Evolutionary conservation across 2,888 invertebrate species (phyloP), one percentile per base, ranked within the genome.

Genomic region (Drosophila algonquin): DNA sequence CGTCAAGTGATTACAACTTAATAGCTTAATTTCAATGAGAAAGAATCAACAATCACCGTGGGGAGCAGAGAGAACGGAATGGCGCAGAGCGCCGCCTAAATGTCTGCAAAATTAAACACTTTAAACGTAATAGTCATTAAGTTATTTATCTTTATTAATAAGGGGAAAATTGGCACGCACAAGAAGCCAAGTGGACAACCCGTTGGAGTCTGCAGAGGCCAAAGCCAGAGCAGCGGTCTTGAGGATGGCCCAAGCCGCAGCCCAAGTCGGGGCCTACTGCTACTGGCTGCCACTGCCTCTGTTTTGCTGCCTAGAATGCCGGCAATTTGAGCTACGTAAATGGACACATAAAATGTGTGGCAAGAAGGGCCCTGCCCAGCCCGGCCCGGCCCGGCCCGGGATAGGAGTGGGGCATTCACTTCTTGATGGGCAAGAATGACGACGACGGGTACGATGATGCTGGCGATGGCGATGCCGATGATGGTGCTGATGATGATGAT

Each of bases 81-180:
- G 21, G 71, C 51, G 45, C 53, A 53, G 53, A 54, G 24, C 55
- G 72, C 65, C 86, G 65, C 67, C 72, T 73, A 67, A 83, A 71
- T 72, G 79, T 76, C 86, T 78, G 75, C 68, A 65, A 51, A 88
- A 86, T 86, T 81, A 87, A 87, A 81, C 89, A 88, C 87, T 88
- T 80, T 86, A 75, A 88, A 73, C 87, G 80, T 79, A 77, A 86
- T 87, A 87, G 81, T 84, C 87, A 86, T 86, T 88, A 88, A 88
- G 86, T 86, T 89, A 86, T 86, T 88, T 86, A 83, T 85, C 87
- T 88, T 88, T 86, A 88, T 88, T 88, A 88, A 86, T 85, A 88
- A 88, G 84, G 77, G 79, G 85, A 77, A 82, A 82, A 82, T 82
- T 82, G 82, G 82, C 87, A 84, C 87, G 87, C 87, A 83, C 87